phyloP scores from a whole-genome alignment of 2,113 vertebrate genomes.

The Thunnus thynnus region DNA sequence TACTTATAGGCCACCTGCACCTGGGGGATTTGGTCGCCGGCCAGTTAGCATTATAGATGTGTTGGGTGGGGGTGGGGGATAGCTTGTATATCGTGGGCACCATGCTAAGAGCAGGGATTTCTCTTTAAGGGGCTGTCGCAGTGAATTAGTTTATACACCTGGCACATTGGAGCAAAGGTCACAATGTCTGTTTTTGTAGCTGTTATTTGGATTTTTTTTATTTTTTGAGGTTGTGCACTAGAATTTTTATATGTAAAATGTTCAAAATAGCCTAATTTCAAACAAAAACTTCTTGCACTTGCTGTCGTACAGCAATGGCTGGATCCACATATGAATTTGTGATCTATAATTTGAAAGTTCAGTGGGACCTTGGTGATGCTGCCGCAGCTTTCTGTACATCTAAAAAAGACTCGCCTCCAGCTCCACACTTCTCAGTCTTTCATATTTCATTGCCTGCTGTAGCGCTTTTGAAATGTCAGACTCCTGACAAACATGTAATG shows the following conservation, averaged over 20 bases:
- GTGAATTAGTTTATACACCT: constrained; percentile 36
- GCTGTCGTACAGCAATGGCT: background rate
- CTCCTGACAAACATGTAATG: constrained; percentile 69
- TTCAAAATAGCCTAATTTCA: background rate
- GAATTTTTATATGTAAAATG: background rate
- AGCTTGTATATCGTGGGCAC: background rate
- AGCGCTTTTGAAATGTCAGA: constrained; percentile 78
- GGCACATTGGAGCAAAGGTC: background rate
- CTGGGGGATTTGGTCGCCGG: constrained; percentile 60
- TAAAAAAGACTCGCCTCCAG: constrained; percentile 36
- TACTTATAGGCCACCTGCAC: constrained; percentile 57
- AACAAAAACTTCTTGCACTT: background rate
- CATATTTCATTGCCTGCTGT: constrained; percentile 56
- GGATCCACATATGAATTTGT: constrained; percentile 4
- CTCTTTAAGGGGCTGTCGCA: constrained; percentile 41
- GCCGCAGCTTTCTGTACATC: constrained; percentile 24
- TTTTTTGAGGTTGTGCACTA: background rate
- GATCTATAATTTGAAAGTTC: constrained; percentile 28
- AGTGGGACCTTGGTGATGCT: constrained; percentile 40
- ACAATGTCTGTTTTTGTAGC: background rate
- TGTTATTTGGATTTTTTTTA: background rate
- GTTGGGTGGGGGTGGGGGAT: constrained; percentile 19
- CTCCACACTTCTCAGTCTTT: constrained; percentile 23
- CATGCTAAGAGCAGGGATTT: constrained; percentile 66
- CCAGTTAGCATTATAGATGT: constrained; percentile 32